Evolutionary conservation across 2,797 vertebrate genomes (phyloP), one percentile per base, ranked within the genome.

Genomic region (Acridotheres tristis): DNA sequence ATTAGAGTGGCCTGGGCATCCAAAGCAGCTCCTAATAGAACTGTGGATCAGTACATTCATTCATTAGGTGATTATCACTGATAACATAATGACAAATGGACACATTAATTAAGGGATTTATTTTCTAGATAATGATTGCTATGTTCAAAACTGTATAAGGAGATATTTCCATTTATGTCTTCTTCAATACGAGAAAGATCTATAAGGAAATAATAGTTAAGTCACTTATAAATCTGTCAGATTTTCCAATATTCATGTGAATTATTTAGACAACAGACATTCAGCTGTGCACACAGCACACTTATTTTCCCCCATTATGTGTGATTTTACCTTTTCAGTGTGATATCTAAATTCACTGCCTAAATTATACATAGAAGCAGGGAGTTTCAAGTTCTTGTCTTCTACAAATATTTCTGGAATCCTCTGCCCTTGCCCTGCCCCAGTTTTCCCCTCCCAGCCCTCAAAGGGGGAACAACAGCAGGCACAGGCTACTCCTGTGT

Each of bases 1-100:
- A 97, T 96, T 97, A 97, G 77, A 94, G 88, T 54, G 86, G n/a
- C 69, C 92, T n/a, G 42, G 74, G 61, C 77, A 87, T 80, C 89
- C 93, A 88, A 77, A 69, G 27, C 67, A 95, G n/a, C 81, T 93
- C 78, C 47, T 58, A 62, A 67, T 47, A 81, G 59, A 92, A 89
- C 53, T 54, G 43, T 77, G 59, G 30, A 69, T 67, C 17, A 91
- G 32, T 50, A 48, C 42, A 50, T 27, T 73, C 73, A 54, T 85
- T 90, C 54, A 67, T 80, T 94, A 82, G 53, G 25, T 59, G 57
- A 66, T 88, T 63, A 71, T 23, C 43, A 42, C 34, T 85, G 45
- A n/a, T 47, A 87, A 36, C 1, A 3, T 66, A 63, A 66, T 40
- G 43, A 77, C 48, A 93, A 92, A 86, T n/a, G 4, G 29, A 43